Conservation (phyloP, 2,888 invertebrate genomes). For the Capitulum mitella region DNA sequence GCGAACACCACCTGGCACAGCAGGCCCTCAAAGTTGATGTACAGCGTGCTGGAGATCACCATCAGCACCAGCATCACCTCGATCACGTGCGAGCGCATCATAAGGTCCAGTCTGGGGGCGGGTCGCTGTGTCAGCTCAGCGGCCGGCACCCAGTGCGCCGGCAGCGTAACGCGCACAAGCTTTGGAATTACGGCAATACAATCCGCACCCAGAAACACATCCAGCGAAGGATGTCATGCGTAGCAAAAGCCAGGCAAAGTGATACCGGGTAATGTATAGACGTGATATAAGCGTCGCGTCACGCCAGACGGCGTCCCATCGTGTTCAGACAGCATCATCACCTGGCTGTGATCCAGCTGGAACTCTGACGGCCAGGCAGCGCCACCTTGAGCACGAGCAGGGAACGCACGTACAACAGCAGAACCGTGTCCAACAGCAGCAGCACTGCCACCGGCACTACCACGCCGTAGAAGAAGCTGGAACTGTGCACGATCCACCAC, state of each 20-base stretch:
- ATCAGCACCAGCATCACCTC: background rate
- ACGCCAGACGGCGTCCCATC: background rate
- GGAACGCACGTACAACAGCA: background rate
- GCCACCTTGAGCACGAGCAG: background rate
- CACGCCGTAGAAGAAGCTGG: constrained; percentile 7
- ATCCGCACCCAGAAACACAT: background rate
- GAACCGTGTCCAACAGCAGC: background rate
- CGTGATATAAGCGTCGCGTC: background rate
- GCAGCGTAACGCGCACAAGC: background rate
- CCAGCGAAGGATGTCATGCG: background rate
- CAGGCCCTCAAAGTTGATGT: background rate
- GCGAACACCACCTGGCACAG: background rate
- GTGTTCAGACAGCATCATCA: background rate
- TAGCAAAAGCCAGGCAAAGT: background rate
- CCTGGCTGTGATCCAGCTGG: background rate
- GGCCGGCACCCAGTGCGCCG: no score
- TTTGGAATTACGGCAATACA: background rate
- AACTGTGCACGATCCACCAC: background rate
- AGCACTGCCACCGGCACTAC: background rate
- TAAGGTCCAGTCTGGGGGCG: no score
- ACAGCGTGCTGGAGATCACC: background rate
- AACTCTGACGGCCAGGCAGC: background rate
- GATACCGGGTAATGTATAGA: background rate
- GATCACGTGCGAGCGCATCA: background rate
- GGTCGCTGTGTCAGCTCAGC: no score